Evolutionary conservation across 1,140 invertebrate genomes (phyloP).

Genomic region (Panulirus ornatus): DNA sequence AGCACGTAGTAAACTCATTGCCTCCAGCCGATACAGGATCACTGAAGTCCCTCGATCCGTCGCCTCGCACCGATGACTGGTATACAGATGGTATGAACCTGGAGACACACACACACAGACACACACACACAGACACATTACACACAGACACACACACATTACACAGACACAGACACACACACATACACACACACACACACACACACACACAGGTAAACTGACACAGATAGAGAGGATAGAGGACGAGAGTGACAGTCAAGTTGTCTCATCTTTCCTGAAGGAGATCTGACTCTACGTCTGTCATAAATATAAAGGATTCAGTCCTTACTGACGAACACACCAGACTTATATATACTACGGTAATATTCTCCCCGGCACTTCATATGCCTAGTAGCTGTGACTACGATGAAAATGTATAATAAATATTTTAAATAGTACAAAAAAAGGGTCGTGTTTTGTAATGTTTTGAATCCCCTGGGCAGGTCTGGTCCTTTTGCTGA

Average conservation of each 20-base stretch:
- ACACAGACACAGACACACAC: no score
- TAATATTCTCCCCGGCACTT: background rate
- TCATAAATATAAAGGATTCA: background rate
- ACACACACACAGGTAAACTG: background rate
- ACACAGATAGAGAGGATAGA: no score
- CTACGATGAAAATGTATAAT: slow-evolving; percentile 46
- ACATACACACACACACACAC: background rate
- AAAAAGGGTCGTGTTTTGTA: slow-evolving; percentile 57
- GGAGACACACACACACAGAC: no score
- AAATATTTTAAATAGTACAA: slow-evolving; percentile 70
- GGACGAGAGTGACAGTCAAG: background rate
- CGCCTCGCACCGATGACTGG: no score
- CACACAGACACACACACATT: no score
- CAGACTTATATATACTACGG: slow-evolving; percentile 39
- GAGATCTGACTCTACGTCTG: background rate
- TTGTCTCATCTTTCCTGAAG: background rate
- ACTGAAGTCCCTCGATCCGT: no score
- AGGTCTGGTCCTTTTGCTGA: background rate
- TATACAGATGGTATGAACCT: no score
- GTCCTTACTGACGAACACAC: slow-evolving; percentile 15
- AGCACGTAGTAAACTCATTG: background rate
- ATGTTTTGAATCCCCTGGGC: slow-evolving; percentile 26
- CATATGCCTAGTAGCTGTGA: slow-evolving; percentile 30
- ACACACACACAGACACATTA: no score
- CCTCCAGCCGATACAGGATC: background rate